Conservation (phyloP, 2,888 invertebrate genomes). For the Limenitis camilla region DNA sequence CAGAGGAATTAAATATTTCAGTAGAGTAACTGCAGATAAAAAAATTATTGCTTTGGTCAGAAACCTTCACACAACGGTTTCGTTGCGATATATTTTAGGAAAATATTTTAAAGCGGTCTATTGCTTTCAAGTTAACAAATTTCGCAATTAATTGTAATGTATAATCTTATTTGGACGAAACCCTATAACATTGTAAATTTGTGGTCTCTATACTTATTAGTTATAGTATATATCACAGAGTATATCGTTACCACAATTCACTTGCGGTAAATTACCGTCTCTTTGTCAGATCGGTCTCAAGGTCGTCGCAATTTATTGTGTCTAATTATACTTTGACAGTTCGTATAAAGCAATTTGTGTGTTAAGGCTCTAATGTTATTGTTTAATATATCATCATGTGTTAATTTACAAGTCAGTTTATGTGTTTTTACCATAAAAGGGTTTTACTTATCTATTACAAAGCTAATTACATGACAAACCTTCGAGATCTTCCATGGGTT, state of each 20-base stretch:
- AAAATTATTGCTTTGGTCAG: too few species aligned
- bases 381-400: constrained; percentile 1
- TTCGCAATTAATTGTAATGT: too few species aligned
- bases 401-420: background rate
- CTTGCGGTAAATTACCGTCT: constrained; percentile 2
- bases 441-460: background rate
- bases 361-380: constrained; percentile 4
- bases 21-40: too few species aligned
- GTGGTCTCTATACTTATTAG: too few species aligned
- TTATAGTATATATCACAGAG: background rate
- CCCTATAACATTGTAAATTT: too few species aligned
- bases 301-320: constrained; percentile 12
- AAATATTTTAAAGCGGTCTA: too few species aligned
- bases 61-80: too few species aligned
- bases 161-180: too few species aligned
- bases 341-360: constrained; percentile 16
- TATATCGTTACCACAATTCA: constrained; percentile 5
- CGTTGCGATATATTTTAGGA: too few species aligned
- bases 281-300: constrained; percentile 18
- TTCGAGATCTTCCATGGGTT: too few species aligned
- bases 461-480: background rate
- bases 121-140: too few species aligned
- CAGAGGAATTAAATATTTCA: too few species aligned
- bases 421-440: background rate
- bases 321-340: constrained; percentile 13